Evolutionary conservation across 2,797 vertebrate species (phyloP).

Genomic region (Threskiornis aethiopicus): DNA sequence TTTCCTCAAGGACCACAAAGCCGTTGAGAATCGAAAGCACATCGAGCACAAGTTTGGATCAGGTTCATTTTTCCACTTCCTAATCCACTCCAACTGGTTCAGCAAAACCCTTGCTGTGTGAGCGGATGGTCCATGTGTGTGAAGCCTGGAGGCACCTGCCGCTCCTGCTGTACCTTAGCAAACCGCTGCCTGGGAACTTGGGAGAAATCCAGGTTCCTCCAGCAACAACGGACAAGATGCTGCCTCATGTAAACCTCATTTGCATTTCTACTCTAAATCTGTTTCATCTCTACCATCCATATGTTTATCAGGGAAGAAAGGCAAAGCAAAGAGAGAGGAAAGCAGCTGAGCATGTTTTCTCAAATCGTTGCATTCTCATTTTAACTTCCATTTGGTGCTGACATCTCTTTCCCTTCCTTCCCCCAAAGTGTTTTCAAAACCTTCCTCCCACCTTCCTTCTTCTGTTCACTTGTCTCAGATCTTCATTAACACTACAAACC

Average conservation of each 20-base stretch:
- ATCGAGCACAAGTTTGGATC: background rate
- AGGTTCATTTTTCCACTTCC: background rate
- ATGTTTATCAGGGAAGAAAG: slow-evolving; percentile 22
- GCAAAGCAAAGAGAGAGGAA: background rate
- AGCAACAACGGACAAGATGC: background rate
- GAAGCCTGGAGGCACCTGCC: background rate
- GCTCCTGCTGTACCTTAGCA: slow-evolving; percentile 30
- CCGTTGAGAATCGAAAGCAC: background rate
- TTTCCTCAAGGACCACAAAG: background rate
- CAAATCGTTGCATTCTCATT: background rate
- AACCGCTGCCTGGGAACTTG: slow-evolving; percentile 37
- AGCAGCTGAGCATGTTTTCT: background rate
- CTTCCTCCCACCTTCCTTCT: background rate
- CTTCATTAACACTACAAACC: slow-evolving; percentile 24
- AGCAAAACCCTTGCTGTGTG: background rate
- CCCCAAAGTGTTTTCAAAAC: background rate
- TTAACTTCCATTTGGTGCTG: background rate
- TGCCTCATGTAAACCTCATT: slow-evolving; percentile 30
- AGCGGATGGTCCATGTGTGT: background rate
- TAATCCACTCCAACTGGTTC: background rate
- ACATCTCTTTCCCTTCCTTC: background rate
- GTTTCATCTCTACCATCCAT: background rate
- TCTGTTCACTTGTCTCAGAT: background rate
- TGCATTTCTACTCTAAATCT: slow-evolving; percentile 41
- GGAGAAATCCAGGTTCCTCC: slow-evolving; percentile 38